Evolutionary conservation across 2,888 invertebrate genomes (phyloP).

Genomic region (Eupithecia insigniata): DNA sequence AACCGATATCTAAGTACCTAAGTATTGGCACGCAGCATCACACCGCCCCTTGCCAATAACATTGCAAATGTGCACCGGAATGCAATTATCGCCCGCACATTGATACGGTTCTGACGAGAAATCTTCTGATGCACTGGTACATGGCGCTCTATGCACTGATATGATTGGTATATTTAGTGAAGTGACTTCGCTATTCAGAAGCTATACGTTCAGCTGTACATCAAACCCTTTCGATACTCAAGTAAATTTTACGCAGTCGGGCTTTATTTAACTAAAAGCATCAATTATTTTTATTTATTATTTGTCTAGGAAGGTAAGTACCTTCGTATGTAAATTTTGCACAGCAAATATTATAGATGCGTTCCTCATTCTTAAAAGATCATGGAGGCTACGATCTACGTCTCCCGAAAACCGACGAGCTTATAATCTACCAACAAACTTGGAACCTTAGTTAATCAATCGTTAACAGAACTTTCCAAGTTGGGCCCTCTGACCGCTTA

Average conservation of each 20-base stretch:
- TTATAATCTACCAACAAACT: constrained; percentile 35
- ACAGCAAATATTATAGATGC: not conserved
- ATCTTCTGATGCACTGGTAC: not conserved
- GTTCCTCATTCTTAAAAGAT: not conserved
- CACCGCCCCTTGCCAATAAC: not conserved
- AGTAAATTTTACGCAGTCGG: too few species aligned
- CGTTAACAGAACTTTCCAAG: constrained; percentile 38
- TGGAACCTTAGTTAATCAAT: constrained; percentile 42
- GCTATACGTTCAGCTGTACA: not conserved
- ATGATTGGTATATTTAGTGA: not conserved
- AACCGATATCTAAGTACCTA: not conserved
- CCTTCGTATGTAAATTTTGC: not conserved
- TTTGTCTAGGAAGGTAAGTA: too few species aligned
- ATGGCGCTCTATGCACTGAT: not conserved
- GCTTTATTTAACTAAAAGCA: too few species aligned
- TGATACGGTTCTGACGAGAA: not conserved
- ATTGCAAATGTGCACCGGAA: not conserved
- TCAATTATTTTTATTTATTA: too few species aligned
- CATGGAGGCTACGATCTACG: not conserved
- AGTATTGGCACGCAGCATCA: not conserved
- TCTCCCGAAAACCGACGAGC: constrained; percentile 15
- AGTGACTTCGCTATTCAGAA: not conserved
- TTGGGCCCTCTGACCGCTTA: constrained; percentile 38
- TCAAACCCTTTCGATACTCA: not conserved
- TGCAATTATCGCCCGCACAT: not conserved